Conservation (phyloP, 1,140 invertebrate species). For the Acyrthosiphon pisum region DNA sequence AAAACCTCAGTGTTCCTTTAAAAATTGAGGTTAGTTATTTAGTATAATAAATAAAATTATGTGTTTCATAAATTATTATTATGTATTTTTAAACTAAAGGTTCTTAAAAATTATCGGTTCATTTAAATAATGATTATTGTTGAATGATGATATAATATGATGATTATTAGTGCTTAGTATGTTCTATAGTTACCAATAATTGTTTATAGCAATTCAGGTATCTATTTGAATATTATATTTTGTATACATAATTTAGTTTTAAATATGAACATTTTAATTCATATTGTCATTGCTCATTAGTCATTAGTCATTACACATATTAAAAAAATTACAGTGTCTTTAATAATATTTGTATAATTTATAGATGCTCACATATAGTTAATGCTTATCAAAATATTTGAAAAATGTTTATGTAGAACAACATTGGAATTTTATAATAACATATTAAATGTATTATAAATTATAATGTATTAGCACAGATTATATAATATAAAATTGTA, state of each 20-base stretch:
- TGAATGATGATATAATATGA: neutral
- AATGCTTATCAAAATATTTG: neutral
- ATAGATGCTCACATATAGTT: neutral
- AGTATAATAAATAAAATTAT: neutral
- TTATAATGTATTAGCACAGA: neutral
- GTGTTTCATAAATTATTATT: neutral
- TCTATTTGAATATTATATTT: neutral
- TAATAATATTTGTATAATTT: neutral
- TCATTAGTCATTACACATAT: neutral
- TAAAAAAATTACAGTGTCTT: neutral
- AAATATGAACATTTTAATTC: neutral
- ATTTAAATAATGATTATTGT: neutral
- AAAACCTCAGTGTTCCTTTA: slow-evolving; percentile 34
- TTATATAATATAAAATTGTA: too few relatives aligned
- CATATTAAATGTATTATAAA: neutral
- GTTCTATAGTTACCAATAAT: neutral
- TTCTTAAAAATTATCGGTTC: neutral
- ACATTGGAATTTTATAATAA: neutral
- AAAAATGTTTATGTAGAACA: neutral
- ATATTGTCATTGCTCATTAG: neutral
- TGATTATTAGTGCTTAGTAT: neutral
- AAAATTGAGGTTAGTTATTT: slow-evolving; percentile 33
- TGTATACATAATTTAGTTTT: neutral
- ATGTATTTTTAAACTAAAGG: neutral
- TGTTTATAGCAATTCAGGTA: neutral